Conservation (phyloP, 1,140 invertebrate species). For the Bombus waltoni region DNA sequence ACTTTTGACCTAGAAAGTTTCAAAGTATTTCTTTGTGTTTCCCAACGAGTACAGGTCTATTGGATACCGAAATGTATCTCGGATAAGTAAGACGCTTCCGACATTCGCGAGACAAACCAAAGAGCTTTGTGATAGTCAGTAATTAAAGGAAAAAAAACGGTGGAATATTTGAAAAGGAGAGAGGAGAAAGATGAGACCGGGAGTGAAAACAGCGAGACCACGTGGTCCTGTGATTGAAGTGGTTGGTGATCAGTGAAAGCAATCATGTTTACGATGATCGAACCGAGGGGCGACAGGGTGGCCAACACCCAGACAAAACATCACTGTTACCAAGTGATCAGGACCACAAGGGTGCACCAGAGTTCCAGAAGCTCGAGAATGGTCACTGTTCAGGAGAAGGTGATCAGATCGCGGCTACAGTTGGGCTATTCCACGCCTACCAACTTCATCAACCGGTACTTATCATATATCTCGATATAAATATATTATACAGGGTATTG, state of each 20-base stretch:
- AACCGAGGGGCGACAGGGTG: constrained; percentile 72
- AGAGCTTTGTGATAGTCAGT: constrained; percentile 40
- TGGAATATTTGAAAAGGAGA: not conserved
- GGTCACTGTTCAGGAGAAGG: constrained; percentile 81
- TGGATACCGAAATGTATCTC: constrained; percentile 44
- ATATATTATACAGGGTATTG: not conserved
- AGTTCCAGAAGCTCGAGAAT: constrained; percentile 76
- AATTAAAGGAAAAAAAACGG: not conserved
- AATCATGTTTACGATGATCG: constrained; percentile 79
- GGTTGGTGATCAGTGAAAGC: constrained; percentile 41
- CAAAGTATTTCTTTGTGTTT: not conserved
- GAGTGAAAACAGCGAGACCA: constrained; percentile 18
- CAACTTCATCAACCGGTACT: constrained; percentile 81
- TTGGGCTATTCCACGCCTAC: constrained; percentile 82
- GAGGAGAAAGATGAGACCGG: not conserved
- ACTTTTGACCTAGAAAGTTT: not conserved
- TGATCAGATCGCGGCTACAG: constrained; percentile 80
- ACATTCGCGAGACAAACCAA: constrained; percentile 56
- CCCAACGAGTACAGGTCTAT: not conserved
- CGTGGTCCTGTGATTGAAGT: not conserved
- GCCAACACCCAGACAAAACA: constrained; percentile 69
- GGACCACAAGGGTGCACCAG: constrained; percentile 79
- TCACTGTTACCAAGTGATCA: constrained; percentile 80
- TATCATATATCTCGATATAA: constrained; percentile 26
- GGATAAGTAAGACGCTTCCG: constrained; percentile 58